Evolutionary conservation across 2,888 invertebrate genomes (phyloP), one percentile per base, ranked within the genome.

Genomic region (Bhutanitis thaidina): DNA sequence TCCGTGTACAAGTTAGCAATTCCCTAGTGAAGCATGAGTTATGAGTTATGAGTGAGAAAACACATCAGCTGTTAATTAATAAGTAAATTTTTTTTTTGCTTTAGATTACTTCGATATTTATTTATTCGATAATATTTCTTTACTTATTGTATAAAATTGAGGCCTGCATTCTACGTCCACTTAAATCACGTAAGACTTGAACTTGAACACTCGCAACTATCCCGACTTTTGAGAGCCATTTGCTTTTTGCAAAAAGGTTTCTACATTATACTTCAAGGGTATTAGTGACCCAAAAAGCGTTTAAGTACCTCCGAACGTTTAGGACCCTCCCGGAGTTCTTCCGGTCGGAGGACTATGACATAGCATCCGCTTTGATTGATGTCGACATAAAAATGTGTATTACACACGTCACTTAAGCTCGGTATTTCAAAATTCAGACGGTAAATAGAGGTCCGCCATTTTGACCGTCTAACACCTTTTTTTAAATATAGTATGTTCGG

Each of bases 271-370:
- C 71, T 71, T 70, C 60, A 59, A 67, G 69, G 64, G 74, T 78
- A 80, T 85, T 85, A 82, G 80, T 71, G 80, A 76, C 70, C 80
- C 77, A 69, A 63, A 67, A 65, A 72, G 59, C 69, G 71, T 64
- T 74, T 74, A 80, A 77, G 74, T 74, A 74, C 69, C 71, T 71
- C 70, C 63, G 61, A 65, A 54, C 68, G 71, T 67, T 74, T 67
- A 57, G 65, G 66, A 64, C 69, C 73, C 60, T 72, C 72, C 7
- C 65, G 64, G 67, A 69, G 74, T 69, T 71, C 65, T 75, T 78
- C 72, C 71, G 71, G 59, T 53, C 62, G 62, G 65, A 63, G 44
- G 39, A 39, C 30, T 34, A 10, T 71, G 71, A 72, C 69, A 70
- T 74, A 71, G 70, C 70, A 71, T 80, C 70, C 74, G 66, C 55